Percentiles rank a stretch among this genome's conserved stretches.
Evolutionary conservation across 2,797 vertebrate species (phyloP).

Genomic region (Simalia tracyae): DNA sequence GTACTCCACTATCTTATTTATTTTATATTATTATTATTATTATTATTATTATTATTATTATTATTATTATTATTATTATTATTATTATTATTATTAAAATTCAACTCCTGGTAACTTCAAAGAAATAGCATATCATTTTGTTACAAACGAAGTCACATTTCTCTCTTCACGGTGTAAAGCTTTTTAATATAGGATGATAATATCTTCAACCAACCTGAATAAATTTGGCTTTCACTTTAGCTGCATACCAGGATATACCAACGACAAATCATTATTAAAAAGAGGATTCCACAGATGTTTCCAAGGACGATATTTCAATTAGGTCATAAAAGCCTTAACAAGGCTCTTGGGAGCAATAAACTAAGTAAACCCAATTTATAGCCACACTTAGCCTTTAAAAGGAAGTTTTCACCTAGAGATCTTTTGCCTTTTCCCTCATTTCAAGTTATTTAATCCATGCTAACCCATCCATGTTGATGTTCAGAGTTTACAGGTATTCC

Average conservation of each 20-base stretch:
- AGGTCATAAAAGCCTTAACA: neutral
- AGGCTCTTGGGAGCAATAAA: neutral
- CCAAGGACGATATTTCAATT: constrained; percentile 12
- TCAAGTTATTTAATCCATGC: neutral
- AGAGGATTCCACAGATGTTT: neutral
- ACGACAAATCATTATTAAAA: neutral
- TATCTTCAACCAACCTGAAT: neutral
- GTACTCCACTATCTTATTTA: neutral
- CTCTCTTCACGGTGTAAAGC: neutral
- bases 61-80: neutral
- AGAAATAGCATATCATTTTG: neutral
- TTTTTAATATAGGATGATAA: neutral
- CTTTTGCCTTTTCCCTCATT: neutral
- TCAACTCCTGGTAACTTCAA: neutral
- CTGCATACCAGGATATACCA: neutral
- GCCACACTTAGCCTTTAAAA: neutral
- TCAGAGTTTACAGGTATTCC: neutral
- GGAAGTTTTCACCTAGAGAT: neutral
- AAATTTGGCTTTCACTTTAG: neutral
- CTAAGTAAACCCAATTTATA: constrained; percentile 12
- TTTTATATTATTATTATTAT: neutral
- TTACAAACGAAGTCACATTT: neutral
- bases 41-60: neutral
- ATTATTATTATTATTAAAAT: neutral
- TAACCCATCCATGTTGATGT: neutral